Evolutionary conservation across 2,888 invertebrate genomes (phyloP), one percentile per base, ranked within the genome.

Genomic region (Penaeus monodon): DNA sequence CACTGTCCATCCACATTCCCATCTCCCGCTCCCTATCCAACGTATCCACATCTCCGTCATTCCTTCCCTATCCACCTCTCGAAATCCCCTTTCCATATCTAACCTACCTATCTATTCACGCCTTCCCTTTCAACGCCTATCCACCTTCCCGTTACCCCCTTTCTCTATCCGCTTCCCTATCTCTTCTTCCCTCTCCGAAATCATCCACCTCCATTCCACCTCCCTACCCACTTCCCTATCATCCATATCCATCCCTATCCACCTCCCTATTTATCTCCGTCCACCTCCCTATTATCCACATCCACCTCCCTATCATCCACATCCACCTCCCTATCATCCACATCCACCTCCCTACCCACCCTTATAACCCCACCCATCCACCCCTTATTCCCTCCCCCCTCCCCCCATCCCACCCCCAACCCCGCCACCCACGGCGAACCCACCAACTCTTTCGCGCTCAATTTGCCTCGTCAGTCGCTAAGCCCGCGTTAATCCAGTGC

Each of bases 381-480:
- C 66, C 27, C 12, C 17, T 27, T 10, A 33, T 68, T 2, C 81
- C 49, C 24, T n/a, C 68, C n/a, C 64, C 33, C 3, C 65, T 2
- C 24, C 33, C 17, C 74, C 2, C 80, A 80, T 1, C 33, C 65
- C 20, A 38, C 27, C 38, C 33, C 10, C 65, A 1, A 22, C 63
- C 22, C 82, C 2, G 0, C 57, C 77, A 44, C 27, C 77, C 57
- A 22, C 77, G 49, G 49, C 77, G 22, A 8, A 20, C 57, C 17
- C 77, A 49, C 7, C 20, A 49, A 64, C 85, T 65, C 73, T 81
- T 73, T 77, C 65, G 49, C 85, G 81, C 74, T 81, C 76, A 85
- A 85, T 85, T 85, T 85, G 85, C 85, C 85, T 76, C 81, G 64
- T 64, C 33, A 85, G 73, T 81, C 73, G 57, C 80, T 85, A 85